phyloP scores from a whole-genome alignment of 1,140 invertebrate genomes.

The Cotesia typhae region DNA sequence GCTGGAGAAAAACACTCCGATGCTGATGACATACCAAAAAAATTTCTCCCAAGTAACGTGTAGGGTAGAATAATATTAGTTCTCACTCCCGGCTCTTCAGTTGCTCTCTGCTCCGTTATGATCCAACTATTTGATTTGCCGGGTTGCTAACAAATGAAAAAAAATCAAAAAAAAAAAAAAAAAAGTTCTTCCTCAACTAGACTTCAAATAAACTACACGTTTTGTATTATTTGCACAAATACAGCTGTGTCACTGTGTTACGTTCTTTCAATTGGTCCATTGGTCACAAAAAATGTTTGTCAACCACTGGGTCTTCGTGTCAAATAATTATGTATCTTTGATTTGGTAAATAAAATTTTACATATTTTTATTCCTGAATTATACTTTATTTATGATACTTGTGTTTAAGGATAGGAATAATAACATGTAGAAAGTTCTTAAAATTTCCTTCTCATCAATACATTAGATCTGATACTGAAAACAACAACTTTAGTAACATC shows the following conservation, averaged over 20 bases:
- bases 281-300: conserved; percentile 23
- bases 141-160: too few species aligned
- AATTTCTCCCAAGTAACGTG: neutral
- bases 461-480: too few species aligned
- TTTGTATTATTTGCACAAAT: neutral
- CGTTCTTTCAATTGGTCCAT: conserved; percentile 17
- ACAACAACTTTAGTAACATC: too few species aligned
- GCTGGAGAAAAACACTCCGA: neutral
- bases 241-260: conserved; percentile 2
- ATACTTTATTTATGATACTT: too few species aligned
- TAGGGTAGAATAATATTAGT: neutral
- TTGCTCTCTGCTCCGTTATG: too few species aligned
- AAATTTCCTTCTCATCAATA: too few species aligned
- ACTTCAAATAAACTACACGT: too few species aligned
- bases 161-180: too few species aligned
- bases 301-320: neutral
- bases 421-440: too few species aligned
- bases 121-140: neutral
- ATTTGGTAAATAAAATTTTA: neutral
- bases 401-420: too few species aligned
- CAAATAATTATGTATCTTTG: neutral
- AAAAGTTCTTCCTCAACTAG: too few species aligned
- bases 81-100: too few species aligned
- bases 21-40: neutral
- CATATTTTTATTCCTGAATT: neutral